phyloP scores from a whole-genome alignment of 2,888 invertebrate genomes.

The Penaeus monodon region DNA sequence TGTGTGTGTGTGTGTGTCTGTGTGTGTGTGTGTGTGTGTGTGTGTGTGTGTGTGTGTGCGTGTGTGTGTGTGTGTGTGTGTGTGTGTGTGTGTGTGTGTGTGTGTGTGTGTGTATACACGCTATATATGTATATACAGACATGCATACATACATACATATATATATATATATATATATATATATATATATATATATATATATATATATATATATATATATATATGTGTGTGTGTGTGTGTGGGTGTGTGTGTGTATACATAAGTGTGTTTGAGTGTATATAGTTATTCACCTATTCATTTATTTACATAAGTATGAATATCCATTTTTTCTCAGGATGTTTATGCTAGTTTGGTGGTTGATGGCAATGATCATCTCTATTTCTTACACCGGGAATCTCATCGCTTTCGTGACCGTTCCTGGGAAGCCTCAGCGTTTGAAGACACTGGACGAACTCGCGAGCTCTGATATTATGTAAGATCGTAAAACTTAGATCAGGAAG shows the following conservation, averaged over 20 bases:
- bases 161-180: too few species aligned
- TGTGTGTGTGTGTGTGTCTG: too few species aligned
- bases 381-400: slow-evolving; percentile 27
- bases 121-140: too few species aligned
- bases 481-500: too few species aligned
- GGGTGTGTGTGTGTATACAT: too few species aligned
- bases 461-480: neutral
- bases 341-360: slow-evolving; percentile 5
- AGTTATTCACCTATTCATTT: neutral
- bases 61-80: too few species aligned
- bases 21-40: neutral
- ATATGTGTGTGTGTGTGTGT: neutral
- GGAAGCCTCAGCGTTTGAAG: neutral
- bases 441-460: neutral
- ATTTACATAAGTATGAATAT: neutral
- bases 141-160: too few species aligned
- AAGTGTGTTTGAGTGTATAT: too few species aligned
- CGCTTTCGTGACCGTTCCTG: slow-evolving; percentile 16
- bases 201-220: too few species aligned
- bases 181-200: too few species aligned
- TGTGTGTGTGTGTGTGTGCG: too few species aligned
- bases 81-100: too few species aligned
- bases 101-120: neutral
- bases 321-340: slow-evolving; percentile 8
- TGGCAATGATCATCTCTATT: slow-evolving; percentile 27